These are phyloP conservation scores for Seriola rivoliana DNA, from an alignment of 2,113 vertebrate genomes.

Conservation along the genomic window DNA sequence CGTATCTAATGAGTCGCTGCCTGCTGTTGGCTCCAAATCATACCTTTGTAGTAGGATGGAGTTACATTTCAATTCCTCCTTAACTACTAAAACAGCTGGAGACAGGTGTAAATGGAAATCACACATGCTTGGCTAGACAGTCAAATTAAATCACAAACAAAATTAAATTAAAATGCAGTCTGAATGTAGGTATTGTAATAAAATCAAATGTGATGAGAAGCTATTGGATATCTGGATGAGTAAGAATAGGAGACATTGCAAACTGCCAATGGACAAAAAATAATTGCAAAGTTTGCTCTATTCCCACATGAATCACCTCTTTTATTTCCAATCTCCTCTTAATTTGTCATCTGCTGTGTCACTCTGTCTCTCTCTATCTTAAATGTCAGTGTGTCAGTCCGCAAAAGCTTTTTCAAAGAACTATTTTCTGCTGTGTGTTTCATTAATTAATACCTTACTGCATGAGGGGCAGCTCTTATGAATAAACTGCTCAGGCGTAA, in stretches of 20 bases:
- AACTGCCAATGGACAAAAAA: not conserved
- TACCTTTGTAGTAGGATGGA: not conserved
- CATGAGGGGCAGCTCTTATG: not conserved
- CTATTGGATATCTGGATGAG: constrained; percentile 8
- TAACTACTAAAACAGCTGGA: constrained; percentile 15
- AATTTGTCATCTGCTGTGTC: not conserved
- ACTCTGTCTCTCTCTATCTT: not conserved
- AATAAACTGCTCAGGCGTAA: constrained; percentile 21
- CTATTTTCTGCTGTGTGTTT: not conserved
- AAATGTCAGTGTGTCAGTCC: not conserved
- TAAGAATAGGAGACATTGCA: not conserved
- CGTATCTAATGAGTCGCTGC: constrained; percentile 12
- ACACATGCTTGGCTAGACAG: constrained; percentile 28
- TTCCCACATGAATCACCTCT: not conserved
- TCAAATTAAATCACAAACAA: constrained; percentile 40
- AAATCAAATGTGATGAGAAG: constrained; percentile 32
- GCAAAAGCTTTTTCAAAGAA: no score
- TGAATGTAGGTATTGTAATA: constrained; percentile 11
- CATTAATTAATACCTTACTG: not conserved
- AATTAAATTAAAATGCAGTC: constrained; percentile 13
- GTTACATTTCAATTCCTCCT: constrained; percentile 21
- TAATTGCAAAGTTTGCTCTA: not conserved
- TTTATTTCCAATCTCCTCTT: not conserved
- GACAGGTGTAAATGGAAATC: constrained; percentile 23
- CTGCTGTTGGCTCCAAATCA: constrained; percentile 18